phyloP scores from a whole-genome alignment of 2,113 vertebrate species.

The Prolemur simus region DNA sequence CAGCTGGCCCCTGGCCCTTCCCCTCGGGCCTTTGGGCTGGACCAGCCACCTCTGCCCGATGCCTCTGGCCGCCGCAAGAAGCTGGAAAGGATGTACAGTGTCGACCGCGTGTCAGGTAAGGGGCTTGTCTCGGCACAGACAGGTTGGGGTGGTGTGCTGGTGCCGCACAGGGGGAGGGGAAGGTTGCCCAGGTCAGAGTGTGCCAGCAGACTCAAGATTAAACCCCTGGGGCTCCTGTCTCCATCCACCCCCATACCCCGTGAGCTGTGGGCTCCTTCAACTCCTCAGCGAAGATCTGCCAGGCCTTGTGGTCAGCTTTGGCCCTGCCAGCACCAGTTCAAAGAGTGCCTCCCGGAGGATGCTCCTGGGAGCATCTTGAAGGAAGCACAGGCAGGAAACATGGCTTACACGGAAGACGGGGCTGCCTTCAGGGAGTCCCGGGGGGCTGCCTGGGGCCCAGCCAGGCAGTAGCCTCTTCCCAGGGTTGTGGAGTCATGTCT shows the following conservation, averaged over 20 bases:
- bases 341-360: neutral
- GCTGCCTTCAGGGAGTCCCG: neutral
- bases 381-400: neutral
- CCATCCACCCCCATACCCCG: rapidly evolving
- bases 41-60: constrained; percentile 85
- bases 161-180: too few relatives aligned
- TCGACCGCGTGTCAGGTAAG: constrained; percentile 91
- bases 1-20: constrained; percentile 84
- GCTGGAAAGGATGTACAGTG: constrained; percentile 95
- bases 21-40: constrained; percentile 91
- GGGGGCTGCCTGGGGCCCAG: neutral
- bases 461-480: neutral
- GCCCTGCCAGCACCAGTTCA: neutral
- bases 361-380: neutral
- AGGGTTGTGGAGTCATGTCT: neutral
- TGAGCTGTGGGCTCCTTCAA: neutral
- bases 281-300: neutral
- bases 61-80: constrained; percentile 88
- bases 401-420: neutral
- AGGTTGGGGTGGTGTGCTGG: neutral
- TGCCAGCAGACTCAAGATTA: neutral
- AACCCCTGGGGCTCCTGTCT: neutral
- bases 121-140: neutral
- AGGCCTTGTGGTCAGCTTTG: neutral
- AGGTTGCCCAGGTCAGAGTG: rapidly evolving